These are phyloP conservation scores for Cheilosia vulpina DNA, from an alignment of 2,888 invertebrate species.

Conservation along the genomic window DNA sequence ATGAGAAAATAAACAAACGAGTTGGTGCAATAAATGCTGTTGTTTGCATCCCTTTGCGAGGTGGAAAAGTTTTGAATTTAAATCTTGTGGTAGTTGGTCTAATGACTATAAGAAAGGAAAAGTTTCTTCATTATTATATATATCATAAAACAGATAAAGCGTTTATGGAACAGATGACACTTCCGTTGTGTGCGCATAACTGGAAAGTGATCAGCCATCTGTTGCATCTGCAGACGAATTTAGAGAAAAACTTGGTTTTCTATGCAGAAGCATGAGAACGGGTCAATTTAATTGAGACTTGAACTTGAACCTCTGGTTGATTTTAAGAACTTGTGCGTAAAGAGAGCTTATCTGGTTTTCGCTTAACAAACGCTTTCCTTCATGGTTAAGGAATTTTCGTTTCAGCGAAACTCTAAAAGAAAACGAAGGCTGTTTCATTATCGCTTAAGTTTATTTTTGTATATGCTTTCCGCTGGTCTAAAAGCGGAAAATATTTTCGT, in stretches of 20 bases:
- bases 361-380: too few species aligned
- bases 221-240: background rate
- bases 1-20: slow-evolving; percentile 69
- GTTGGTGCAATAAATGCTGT: slow-evolving; percentile 44
- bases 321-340: background rate
- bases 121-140: slow-evolving; percentile 5
- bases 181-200: background rate
- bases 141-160: background rate
- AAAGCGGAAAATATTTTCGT: too few species aligned
- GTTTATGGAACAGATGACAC: background rate
- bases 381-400: too few species aligned
- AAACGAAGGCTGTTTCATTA: too few species aligned
- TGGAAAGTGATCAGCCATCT: background rate
- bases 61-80: slow-evolving; percentile 9
- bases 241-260: background rate
- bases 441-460: too few species aligned
- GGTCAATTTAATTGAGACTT: background rate
- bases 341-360: too few species aligned
- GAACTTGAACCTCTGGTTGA: background rate
- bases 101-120: background rate
- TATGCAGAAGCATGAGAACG: background rate
- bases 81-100: slow-evolving; percentile 16
- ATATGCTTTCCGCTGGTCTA: too few species aligned
- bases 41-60: slow-evolving; percentile 2
- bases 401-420: too few species aligned